Evolutionary conservation across 2,797 vertebrate genomes (phyloP), one percentile per base, ranked within the genome.

Genomic region (Peromyscus aztecus): DNA sequence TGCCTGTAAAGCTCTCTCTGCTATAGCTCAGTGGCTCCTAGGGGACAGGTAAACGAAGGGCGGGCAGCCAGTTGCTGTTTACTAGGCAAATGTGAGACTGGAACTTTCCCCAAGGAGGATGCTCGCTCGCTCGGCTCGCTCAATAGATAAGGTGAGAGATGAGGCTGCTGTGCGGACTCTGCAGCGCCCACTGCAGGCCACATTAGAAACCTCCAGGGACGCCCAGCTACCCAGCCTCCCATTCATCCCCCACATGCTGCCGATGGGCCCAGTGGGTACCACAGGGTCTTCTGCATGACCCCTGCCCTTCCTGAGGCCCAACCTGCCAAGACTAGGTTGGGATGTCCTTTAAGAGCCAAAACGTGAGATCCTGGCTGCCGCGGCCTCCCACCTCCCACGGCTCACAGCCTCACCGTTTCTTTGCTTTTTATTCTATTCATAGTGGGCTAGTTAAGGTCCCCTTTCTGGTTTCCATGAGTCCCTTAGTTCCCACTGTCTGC

Each of bases 201-300:
- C 2, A 0, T 16, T 9, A 1, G 13, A 4, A 83, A 90, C 89
- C 91, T 10, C 46, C 4, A 11, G 23, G 63, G 0, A 4, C 40
- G 0, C 2, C 8, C 27, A 0, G 11, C 6, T 4, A 6, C 43
- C 71, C 8, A 1, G 0, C 0, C 12, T 46, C 24, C 2, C 81
- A 1, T 34, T 90, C 52, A 31, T 4, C 49, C 59, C 69, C 21
- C 40, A 4, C 8, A 0, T 2, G 77, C 5, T 5, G 27, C 9
- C 9, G 16, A 57, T 37, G 23, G 21, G 12, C 37, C 10, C 0
- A 24, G 17, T 10, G 2, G 27, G 29, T 2, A 2, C 86, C 6
- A 8, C 5, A 14, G 29, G 16, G 61, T 37, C 46, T 52, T 75
- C 57, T 17, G 4, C 34, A 1, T 6, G 63, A 29, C 37, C 21